These are phyloP conservation scores for Glaucomys volans DNA, from an alignment of 2,113 vertebrate species.

Conservation along the genomic window DNA sequence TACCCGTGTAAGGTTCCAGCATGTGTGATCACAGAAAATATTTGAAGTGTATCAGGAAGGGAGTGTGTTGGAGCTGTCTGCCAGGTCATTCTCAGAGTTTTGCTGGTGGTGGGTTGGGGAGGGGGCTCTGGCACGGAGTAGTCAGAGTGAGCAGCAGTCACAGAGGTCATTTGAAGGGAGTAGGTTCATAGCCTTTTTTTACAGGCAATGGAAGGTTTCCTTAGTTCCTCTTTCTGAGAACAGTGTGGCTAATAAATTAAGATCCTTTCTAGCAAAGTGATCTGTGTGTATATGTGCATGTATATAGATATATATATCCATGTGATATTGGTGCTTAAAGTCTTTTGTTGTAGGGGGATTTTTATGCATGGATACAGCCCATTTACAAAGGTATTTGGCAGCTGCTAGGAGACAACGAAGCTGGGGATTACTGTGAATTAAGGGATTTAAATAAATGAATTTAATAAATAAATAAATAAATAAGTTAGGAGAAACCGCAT, in stretches of 20 bases:
- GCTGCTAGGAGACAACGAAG: not conserved
- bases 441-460: not conserved
- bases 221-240: constrained; percentile 62
- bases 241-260: constrained; percentile 24
- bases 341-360: constrained; percentile 10
- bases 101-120: not conserved
- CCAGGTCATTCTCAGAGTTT: not conserved
- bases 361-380: not conserved
- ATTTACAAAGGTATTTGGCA: not conserved
- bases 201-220: constrained; percentile 75
- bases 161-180: constrained; percentile 66
- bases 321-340: not conserved
- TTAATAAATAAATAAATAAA: too few relatives aligned
- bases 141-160: constrained; percentile 71
- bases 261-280: constrained; percentile 33
- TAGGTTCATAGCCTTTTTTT: constrained; percentile 64
- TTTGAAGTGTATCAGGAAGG: not conserved
- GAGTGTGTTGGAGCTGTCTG: not conserved
- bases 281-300: too few relatives aligned
- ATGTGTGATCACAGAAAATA: not conserved
- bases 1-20: not conserved
- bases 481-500: not conserved
- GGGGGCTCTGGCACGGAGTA: constrained; percentile 39
- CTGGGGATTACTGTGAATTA: not conserved
- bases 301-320: too few relatives aligned